Evolutionary conservation across 2,113 vertebrate genomes (phyloP), one percentile per base, ranked within the genome.

Genomic region (Himantopus leucocephalus): DNA sequence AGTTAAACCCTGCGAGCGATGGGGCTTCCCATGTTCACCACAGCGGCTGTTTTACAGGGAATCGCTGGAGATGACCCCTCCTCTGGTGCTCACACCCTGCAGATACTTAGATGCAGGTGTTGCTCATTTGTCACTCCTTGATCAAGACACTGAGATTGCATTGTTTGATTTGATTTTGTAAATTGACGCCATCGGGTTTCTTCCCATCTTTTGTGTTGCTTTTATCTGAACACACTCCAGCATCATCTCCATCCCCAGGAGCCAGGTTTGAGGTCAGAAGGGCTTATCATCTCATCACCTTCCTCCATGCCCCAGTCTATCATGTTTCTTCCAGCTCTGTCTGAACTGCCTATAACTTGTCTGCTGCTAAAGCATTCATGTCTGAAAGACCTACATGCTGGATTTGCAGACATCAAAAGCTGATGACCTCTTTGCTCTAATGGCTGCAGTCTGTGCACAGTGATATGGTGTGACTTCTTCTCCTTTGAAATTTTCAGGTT

Each of bases 221-320:
- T 94, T 81, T 84, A 30, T 91, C 68, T 78, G 59, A 92, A n/a
- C 16, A 81, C 43, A 27, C 10, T 85, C 48, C 52, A 78, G 23
- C 21, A 67, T 30, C 35, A 14, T 47, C 32, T 91, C 37, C 37
- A 60, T 91, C 14, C 29, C 60, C 47, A 75, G 84, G 4, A 91
- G 19, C 9, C 47, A 63, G 34, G 62, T 29, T 16, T 80, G 50
- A 80, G 14, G 72, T 35, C 29, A 91, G 76, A 77, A 80, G 23
- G 10, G 2, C 5, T 84, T 17, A 35, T 39, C 24, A 74, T 48
- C 32, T 59, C 62, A 19, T 30, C 37, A 50, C 20, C 27, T 86
- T 80, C 37, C 19, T 66, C 21, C 20, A 9, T 45, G 30, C 13
- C 4, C 27, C 3, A 7, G 21, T 34, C n/a, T 59, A 18, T n/a